These are phyloP conservation scores for Microctenopoma stevenorrisi DNA, from an alignment of 2,797 vertebrate species.

Conservation along the genomic window DNA sequence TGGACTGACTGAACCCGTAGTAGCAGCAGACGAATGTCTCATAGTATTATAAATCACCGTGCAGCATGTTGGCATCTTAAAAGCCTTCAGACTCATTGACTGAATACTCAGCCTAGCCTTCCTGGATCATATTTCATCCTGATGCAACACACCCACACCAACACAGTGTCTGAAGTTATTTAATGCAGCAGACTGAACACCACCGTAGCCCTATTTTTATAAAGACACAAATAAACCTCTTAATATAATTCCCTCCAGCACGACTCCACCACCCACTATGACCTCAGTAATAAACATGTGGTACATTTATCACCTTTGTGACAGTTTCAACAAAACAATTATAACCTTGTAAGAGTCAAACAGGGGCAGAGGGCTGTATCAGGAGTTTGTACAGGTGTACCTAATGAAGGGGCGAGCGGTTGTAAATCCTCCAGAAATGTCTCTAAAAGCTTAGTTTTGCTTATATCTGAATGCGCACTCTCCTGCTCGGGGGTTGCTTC, in stretches of 20 bases:
- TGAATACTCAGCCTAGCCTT: neutral
- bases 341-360: too few relatives aligned
- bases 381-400: too few relatives aligned
- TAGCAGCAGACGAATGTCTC: neutral
- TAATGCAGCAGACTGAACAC: neutral
- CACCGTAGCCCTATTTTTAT: neutral
- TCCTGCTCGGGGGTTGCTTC: slow-evolving; percentile 25
- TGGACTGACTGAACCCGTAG: neutral
- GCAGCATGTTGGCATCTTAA: neutral
- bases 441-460: slow-evolving; percentile 19
- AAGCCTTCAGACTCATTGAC: neutral
- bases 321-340: too few relatives aligned
- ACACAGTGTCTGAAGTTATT: neutral
- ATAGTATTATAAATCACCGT: neutral
- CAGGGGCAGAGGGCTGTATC: too few relatives aligned
- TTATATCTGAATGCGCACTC: slow-evolving; percentile 15
- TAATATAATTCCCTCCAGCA: too few relatives aligned
- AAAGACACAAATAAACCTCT: too few relatives aligned
- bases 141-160: neutral
- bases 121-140: neutral
- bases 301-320: too few relatives aligned
- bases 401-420: too few relatives aligned
- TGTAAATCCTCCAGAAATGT: slow-evolving; percentile 8
- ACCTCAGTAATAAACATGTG: too few relatives aligned
- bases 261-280: too few relatives aligned